Conservation (phyloP, 2,797 vertebrate species). For the Menidia menidia region DNA sequence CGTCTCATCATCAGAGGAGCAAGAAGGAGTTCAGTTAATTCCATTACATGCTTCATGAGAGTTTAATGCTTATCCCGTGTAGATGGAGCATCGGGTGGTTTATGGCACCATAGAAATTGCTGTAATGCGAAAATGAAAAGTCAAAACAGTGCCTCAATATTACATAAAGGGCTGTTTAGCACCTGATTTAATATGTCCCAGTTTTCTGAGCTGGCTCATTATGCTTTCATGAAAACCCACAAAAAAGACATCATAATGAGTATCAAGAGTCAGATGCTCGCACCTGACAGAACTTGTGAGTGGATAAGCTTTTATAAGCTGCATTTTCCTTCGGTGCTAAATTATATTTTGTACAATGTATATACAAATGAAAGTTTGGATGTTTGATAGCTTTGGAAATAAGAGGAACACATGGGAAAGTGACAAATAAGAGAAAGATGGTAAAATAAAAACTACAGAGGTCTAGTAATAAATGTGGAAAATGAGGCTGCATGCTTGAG, state of each 20-base stretch:
- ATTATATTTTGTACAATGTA: constrained; percentile 11
- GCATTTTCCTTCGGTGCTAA: neutral
- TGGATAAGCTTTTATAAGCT: neutral
- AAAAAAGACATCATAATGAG: neutral
- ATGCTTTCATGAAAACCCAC: neutral
- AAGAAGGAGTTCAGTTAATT: no score
- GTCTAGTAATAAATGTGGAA: constrained; percentile 41
- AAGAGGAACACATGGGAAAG: neutral
- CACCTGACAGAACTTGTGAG: neutral
- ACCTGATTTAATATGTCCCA: no score
- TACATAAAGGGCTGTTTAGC: no score
- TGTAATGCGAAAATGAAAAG: no score
- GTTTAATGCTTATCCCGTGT: no score
- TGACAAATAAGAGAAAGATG: constrained; percentile 29
- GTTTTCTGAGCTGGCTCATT: neutral
- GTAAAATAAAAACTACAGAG: constrained; percentile 25
- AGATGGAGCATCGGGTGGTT: no score
- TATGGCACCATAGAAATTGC: no score
- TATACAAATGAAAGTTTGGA: constrained; percentile 21
- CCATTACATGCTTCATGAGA: no score
- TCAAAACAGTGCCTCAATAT: no score
- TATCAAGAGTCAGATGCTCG: neutral
- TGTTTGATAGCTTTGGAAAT: constrained; percentile 5
- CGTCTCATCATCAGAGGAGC: no score
- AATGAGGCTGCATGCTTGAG: constrained; percentile 28